A percentile compares a stretch with the other conserved stretches of the same genome.
These are phyloP conservation scores for Osmerus eperlanus DNA, from an alignment of 2,113 vertebrate species.

Conservation along the genomic window DNA sequence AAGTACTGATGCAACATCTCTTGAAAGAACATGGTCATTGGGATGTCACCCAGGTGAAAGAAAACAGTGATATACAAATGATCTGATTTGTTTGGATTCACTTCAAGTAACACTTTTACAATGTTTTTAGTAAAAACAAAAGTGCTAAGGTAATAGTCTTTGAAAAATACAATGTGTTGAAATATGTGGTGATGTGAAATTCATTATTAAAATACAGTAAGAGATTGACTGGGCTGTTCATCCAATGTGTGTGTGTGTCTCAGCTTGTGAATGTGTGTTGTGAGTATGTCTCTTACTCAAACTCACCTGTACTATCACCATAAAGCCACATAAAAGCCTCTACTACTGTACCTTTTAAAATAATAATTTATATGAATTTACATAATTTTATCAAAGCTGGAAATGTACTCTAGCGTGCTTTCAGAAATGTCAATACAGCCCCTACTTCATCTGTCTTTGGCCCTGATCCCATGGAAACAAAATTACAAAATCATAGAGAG, in stretches of 20 bases:
- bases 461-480: constrained; percentile 61
- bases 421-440: constrained; percentile 45
- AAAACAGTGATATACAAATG: no score
- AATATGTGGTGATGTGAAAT: no score
- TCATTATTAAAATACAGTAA: no score
- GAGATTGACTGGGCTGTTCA: no score
- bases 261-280: neutral
- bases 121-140: no score
- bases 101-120: no score
- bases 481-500: constrained; percentile 78
- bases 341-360: constrained; percentile 11
- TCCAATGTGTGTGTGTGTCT: constrained; percentile 4
- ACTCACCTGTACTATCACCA: neutral
- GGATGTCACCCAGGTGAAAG: no score
- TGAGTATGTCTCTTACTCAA: neutral
- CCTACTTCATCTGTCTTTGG: neutral
- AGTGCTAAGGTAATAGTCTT: no score
- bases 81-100: no score
- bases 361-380: constrained; percentile 9
- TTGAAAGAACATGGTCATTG: no score
- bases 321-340: neutral
- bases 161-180: no score
- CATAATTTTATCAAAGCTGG: constrained; percentile 13
- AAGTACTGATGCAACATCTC: no score
- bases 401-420: constrained; percentile 25